These are phyloP conservation scores for Semaprochilodus insignis DNA, from an alignment of 2,797 vertebrate genomes.

Conservation along the genomic window DNA sequence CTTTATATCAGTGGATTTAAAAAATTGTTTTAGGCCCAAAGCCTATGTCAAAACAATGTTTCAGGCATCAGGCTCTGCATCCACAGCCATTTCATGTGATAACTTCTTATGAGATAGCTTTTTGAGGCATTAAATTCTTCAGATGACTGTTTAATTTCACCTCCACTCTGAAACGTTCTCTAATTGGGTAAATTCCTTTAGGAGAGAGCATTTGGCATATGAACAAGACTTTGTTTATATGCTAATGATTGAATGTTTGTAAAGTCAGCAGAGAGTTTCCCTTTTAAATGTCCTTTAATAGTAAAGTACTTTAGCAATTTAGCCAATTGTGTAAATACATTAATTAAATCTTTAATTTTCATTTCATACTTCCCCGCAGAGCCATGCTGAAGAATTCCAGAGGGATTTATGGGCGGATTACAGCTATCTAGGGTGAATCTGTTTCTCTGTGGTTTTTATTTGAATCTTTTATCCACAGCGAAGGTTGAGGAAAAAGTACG, in stretches of 20 bases:
- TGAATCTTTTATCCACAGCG: not conserved
- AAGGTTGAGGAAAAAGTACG: not conserved
- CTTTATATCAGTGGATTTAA: too few species aligned
- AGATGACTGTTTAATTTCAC: not conserved
- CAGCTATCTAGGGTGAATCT: not conserved
- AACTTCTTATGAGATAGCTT: too few species aligned
- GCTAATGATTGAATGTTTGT: not conserved
- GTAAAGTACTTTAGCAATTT: not conserved
- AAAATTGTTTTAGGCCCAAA: too few species aligned
- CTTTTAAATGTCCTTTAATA: not conserved
- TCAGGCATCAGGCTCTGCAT: too few species aligned
- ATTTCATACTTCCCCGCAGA: constrained; percentile 28
- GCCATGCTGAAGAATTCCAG: constrained; percentile 45
- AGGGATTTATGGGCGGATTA: not conserved
- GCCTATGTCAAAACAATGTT: too few species aligned
- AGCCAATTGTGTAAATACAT: not conserved
- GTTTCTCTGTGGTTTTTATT: constrained; percentile 10
- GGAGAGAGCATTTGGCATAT: not conserved
- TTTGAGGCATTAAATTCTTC: not conserved
- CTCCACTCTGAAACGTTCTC: not conserved
- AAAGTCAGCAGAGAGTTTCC: not conserved
- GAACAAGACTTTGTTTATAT: not conserved
- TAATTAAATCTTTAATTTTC: not conserved
- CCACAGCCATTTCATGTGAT: too few species aligned
- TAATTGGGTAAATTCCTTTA: too few species aligned